Evolutionary conservation across 1,140 invertebrate species (phyloP).

Genomic region (Antheraea pernyi): DNA sequence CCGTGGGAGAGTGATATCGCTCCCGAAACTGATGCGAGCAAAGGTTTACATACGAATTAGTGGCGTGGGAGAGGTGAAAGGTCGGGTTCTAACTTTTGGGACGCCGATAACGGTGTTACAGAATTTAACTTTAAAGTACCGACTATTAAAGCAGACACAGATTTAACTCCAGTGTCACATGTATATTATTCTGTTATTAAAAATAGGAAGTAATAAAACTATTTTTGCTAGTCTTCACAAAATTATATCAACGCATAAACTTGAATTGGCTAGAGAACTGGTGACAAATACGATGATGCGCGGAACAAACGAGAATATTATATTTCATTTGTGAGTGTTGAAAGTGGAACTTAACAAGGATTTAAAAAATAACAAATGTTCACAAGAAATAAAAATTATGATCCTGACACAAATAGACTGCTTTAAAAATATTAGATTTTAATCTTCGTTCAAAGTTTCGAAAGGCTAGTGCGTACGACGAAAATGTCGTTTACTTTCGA

Average conservation of each 20-base stretch:
- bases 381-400: constrained; percentile 26
- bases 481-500: not conserved
- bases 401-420: not conserved
- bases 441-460: not conserved
- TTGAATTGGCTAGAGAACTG: constrained; percentile 3
- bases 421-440: not conserved
- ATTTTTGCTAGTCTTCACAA: not conserved
- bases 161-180: constrained; percentile 4
- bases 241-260: not conserved
- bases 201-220: not conserved
- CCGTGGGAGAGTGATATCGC: constrained; percentile 66
- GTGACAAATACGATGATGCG: not conserved
- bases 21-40: constrained; percentile 55
- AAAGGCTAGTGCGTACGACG: not conserved
- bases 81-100: constrained; percentile 41
- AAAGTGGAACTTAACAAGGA: constrained; percentile 9
- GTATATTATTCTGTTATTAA: not conserved
- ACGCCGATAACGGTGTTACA: constrained; percentile 20
- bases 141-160: constrained; percentile 8
- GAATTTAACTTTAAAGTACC: constrained; percentile 24
- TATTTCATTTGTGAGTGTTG: constrained; percentile 7
- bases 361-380: constrained; percentile 31
- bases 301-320: constrained; percentile 1
- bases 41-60: constrained; percentile 62
- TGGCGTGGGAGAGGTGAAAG: constrained; percentile 74